Base-by-base conservation (phyloP, 2,888 invertebrate species). In the Cryptus armator region DNA sequence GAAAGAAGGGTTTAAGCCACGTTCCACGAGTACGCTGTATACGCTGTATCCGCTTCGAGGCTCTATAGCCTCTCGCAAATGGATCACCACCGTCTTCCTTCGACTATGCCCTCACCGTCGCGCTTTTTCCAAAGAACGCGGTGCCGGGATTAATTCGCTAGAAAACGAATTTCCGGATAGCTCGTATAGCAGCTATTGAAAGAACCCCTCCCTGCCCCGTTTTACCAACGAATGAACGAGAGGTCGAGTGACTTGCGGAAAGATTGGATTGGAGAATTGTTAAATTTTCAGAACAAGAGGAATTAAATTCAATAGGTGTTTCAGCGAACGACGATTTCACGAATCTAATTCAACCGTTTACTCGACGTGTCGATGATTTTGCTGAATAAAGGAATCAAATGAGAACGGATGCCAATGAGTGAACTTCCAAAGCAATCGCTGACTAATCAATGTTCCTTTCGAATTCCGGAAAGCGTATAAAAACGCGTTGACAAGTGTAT, bases 1-100 rank as follows among this genome's bases (percentile, higher is more conserved):
- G 88, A 90, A 91, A 91, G 91, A 91, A 91, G 91, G 91, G 90
- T 89, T 91, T 91, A 91, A 91, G 91, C 91, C 86, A 88, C 89
- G 90, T 88, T 88, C 90, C 90, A 89, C 89, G 91, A 90, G 89
- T 89, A 62, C 72, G 51, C 46, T 51, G 43, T 75, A 59, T 71
- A 80, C 51, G 86, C 87, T 84, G 86, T 86, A 80, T 68, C 75
- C 68, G 75, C 68, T 67, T 77, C 67, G 53, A 51, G 71, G 48
- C 72, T 37, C 37, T 80, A 86, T 87, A 89, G 89, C 89, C 81
- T 70, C 86, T 85, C 89, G 88, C 89, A 89, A 91, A 91, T 90
- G 91, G 89, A 91, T 91, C 90, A 88, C 82, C 81, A 86, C 84
- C 89, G 84, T 87, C 89, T 71, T 51, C 24, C n/a, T 44, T 56